Base-by-base conservation (phyloP, 1,140 invertebrate genomes). In the Penaeus japonicus region DNA sequence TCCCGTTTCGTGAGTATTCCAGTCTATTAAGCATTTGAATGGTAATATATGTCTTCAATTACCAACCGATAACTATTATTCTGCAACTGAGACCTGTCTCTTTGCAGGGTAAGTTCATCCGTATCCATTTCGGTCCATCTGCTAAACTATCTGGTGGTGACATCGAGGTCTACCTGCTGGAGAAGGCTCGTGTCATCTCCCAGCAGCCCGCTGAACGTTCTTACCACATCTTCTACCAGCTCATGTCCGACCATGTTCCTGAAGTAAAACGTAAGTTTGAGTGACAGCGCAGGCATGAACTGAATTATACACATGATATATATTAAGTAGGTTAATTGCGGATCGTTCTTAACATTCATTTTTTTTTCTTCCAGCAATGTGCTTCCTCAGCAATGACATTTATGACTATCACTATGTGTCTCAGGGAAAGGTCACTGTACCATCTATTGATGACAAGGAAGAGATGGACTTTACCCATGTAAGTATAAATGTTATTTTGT, bases 111-210 rank as follows among this genome's bases (percentile, higher is more conserved):
- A 88, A 99, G 97, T 99, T 99, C 96, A 99, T 99, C 95, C 97
- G 99, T 96, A 99, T 99, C 93, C 98, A 99, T 94, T 99, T 99
- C 94, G 98, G 98, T 92, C 97, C 97, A 89, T 96, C 96, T 94
- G 99, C 98, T 94, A 99, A 99, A 96, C 94, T 99, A 94, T 98
- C 99, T 94, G 99, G 99, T 96, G 98, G 98, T 94, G 93, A 88
- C 70, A 88, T 88, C n/a, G 87, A 88, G 80, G 87, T 88, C 65
- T 88, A 88, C 80, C 81, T 88, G 87, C 87, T 88, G 70, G 87
- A 88, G 70, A 88, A 88, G 87, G 87, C 87, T 53, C 87, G 87
- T 62, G 80, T 88, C 80, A 88, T 88, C 87, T 88, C 87, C 81
- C 87, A 88, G 55, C 87, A 88, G 70, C 32, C 87, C 20, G 54